A percentile compares a stretch with the other conserved stretches of the same genome.
phyloP scores from a whole-genome alignment of 2,113 vertebrate species.

The Dryoscopus gambensis region DNA sequence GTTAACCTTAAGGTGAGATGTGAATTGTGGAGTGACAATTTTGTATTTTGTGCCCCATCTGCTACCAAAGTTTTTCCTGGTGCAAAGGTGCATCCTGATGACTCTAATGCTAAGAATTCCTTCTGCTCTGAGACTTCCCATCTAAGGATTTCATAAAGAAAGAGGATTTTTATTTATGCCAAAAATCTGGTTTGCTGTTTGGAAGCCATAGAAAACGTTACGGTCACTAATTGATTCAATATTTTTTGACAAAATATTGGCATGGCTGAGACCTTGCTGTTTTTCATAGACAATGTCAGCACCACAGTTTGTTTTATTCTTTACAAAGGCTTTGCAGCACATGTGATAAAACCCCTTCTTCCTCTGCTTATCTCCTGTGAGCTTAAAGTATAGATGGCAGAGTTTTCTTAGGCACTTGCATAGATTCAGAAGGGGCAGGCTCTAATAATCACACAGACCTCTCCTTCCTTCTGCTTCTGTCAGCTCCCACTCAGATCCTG shows the following conservation, averaged over 20 bases:
- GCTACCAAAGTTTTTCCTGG: neutral
- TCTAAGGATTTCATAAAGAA: slow-evolving; percentile 1
- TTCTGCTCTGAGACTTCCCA: neutral
- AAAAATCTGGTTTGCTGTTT: slow-evolving; percentile 38
- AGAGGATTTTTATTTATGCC: neutral
- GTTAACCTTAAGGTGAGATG: neutral
- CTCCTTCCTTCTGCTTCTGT: neutral
- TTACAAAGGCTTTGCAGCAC: neutral
- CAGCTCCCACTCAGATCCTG: neutral
- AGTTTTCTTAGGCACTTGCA: neutral
- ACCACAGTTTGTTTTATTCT: neutral
- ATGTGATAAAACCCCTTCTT: neutral
- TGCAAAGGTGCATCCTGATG: neutral
- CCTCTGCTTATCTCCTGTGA: neutral
- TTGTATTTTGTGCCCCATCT: neutral
- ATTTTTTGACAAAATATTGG: slow-evolving; percentile 1
- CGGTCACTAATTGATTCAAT: neutral
- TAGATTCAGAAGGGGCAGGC: neutral
- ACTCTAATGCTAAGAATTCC: neutral
- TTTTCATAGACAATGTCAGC: neutral
- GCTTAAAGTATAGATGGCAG: neutral
- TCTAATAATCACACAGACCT: neutral
- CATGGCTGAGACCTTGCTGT: neutral
- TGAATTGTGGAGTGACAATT: neutral
- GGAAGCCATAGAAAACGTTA: neutral